phyloP scores from a whole-genome alignment of 53 echinoderm and acorn worm genomes.

The Crossaster papposus region DNA sequence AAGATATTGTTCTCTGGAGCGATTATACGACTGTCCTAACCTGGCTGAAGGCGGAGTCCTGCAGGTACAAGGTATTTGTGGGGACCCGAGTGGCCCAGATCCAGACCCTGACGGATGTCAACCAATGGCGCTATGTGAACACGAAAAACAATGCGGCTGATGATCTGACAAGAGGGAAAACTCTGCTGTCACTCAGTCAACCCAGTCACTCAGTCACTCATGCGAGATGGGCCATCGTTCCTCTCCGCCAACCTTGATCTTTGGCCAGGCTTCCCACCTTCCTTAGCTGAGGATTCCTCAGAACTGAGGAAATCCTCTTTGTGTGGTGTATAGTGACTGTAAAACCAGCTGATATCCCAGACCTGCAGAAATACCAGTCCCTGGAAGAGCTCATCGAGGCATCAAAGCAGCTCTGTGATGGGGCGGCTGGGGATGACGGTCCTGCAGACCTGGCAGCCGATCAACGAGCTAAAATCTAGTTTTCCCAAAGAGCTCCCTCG shows the following conservation, averaged over 20 bases:
- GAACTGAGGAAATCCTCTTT: conserved; percentile 13
- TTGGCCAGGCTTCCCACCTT: conserved; percentile 16
- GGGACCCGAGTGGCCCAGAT: conserved; percentile 5
- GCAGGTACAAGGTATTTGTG: conserved; percentile 25
- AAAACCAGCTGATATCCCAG: background rate
- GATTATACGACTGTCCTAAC: conserved; percentile 39
- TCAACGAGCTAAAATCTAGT: no score
- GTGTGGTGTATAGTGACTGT: conserved; percentile 37
- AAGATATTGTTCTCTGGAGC: background rate
- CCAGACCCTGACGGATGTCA: conserved; percentile 8
- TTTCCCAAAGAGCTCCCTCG: no score
- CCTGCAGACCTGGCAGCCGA: no score
- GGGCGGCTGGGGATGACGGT: background rate
- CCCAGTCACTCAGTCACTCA: conserved; percentile 4
- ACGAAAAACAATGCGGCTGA: no score
- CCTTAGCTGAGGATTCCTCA: background rate
- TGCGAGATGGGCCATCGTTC: conserved; percentile 39
- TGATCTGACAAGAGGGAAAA: background rate
- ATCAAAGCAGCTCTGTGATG: background rate
- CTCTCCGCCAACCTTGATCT: background rate
- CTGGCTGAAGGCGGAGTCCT: conserved; percentile 44
- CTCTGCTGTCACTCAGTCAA: background rate
- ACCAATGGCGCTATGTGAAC: conserved; percentile 45
- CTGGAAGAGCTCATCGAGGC: background rate
- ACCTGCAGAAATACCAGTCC: background rate